These are phyloP conservation scores for Scolopax rusticola DNA, from an alignment of 2,797 vertebrate genomes.

Conservation along the genomic window DNA sequence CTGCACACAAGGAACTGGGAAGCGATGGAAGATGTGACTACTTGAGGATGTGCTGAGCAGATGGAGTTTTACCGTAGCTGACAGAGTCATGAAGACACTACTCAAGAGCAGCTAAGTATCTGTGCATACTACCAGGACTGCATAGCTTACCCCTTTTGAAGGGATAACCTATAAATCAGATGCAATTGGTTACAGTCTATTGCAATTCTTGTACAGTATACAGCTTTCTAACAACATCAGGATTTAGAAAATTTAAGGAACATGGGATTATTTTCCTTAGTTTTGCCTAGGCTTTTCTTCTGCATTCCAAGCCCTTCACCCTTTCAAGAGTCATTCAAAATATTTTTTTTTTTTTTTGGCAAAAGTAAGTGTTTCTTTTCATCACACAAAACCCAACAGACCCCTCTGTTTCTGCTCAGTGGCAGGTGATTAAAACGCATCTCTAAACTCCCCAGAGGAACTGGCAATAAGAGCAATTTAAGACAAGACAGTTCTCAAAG, in stretches of 20 bases:
- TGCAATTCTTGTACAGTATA: not conserved
- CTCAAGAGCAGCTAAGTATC: not conserved
- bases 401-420: not conserved
- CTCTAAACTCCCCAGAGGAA: not conserved
- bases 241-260: not conserved
- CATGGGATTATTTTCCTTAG: not conserved
- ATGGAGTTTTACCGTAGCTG: not conserved
- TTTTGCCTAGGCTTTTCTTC: not conserved
- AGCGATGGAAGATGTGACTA: not conserved
- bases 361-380: not conserved
- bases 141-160: not conserved
- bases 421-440: not conserved
- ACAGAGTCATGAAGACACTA: not conserved
- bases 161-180: not conserved
- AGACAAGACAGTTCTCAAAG: not conserved
- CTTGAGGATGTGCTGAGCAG: not conserved
- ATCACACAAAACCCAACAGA: not conserved
- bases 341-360: not conserved
- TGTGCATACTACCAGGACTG: not conserved
- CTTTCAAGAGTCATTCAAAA: not conserved
- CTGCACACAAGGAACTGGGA: not conserved
- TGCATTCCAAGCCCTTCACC: not conserved
- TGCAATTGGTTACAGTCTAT: not conserved
- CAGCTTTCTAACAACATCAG: not conserved
- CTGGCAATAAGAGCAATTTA: not conserved